Base-by-base conservation (phyloP, 2,888 invertebrate species). In the Eristalis tenax region DNA sequence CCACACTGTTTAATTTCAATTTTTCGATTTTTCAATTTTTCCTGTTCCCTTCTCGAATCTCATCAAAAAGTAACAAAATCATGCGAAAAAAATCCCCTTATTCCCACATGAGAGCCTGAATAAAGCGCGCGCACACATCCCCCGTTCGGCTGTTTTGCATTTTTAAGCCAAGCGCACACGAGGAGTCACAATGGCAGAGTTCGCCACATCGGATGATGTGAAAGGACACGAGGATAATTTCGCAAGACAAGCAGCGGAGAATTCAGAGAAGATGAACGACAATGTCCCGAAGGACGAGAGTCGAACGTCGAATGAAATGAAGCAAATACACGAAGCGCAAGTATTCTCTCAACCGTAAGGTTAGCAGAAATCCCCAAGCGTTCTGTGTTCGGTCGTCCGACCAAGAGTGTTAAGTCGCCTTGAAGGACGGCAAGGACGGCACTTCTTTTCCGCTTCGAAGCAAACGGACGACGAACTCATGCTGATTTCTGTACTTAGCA, bases 391-490 rank as follows among this genome's bases (percentile, higher is more conserved):
- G n/a, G 65, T 50, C 71, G 73, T 69, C 59, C 82, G 76, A 40
- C 59, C 77, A 82, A 82, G 82, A 82, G 82, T 86, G 85, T 69
- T 82, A 86, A 65, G 65, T 65, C 65, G 22, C 38, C 65, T 18
- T 28, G 38, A 32, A 65, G 65, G 26, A 59, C 26, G 4, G 3
- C 4, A 32, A 65, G 65, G 26, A 59, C 26, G 4, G 3, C 4
- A 59, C 26, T 59, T 23, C 59, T 28, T 28, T 28, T 28, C 59
- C 59, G 59, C 59, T 59, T 13, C 23, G 26, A 8, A 6, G 26
- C 15, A 59, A n/a, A 59, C 26, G 59, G 6, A 59, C 59, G 59
- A 61, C 40, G 40, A 79, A 68, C 50, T 59, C 64, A 11, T 64
- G 15, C 18, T n/a, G 43, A 68, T 64, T 70, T 70, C 26, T 50